Evolutionary conservation across 2,113 vertebrate genomes (phyloP).

Genomic region (Pavo muticus): DNA sequence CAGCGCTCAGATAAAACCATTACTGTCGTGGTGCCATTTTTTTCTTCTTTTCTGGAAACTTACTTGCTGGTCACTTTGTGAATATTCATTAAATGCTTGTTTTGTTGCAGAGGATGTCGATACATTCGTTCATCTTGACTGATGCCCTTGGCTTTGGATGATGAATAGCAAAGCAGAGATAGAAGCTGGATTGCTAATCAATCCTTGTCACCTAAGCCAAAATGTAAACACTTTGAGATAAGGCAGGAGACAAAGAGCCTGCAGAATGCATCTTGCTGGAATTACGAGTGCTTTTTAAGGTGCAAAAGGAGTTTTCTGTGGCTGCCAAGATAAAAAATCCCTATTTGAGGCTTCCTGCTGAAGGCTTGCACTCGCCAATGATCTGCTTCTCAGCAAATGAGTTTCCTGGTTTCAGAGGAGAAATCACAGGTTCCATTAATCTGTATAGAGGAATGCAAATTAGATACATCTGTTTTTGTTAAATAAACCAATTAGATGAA

Average conservation of each 20-base stretch:
- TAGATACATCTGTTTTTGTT: not conserved
- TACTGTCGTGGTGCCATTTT: not conserved
- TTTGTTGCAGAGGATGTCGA: slow-evolving; percentile 42
- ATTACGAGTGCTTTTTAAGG: slow-evolving; percentile 22
- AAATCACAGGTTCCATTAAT: not conserved
- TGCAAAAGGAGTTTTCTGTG: slow-evolving; percentile 21
- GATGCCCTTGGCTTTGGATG: slow-evolving; percentile 68
- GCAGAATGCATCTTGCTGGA: slow-evolving; percentile 26
- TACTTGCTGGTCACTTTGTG: not conserved
- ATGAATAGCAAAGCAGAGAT: slow-evolving; percentile 68
- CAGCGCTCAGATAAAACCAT: not conserved
- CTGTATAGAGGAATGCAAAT: not conserved
- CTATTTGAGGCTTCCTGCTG: not conserved
- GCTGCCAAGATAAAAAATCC: not conserved
- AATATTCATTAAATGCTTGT: slow-evolving; percentile 35
- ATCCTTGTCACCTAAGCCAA: not conserved
- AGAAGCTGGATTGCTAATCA: not conserved
- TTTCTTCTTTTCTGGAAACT: not conserved
- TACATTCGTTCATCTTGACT: slow-evolving; percentile 60
- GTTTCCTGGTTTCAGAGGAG: not conserved
- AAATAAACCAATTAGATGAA: not conserved
- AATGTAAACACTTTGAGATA: slow-evolving; percentile 55
- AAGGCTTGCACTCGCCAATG: not conserved
- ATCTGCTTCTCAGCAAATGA: not conserved
- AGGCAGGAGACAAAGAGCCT: slow-evolving; percentile 9